Percentiles rank a stretch among this genome's conserved stretches.
These are phyloP conservation scores for Prunella strophiata DNA, from an alignment of 2,797 vertebrate genomes.

Conservation along the genomic window DNA sequence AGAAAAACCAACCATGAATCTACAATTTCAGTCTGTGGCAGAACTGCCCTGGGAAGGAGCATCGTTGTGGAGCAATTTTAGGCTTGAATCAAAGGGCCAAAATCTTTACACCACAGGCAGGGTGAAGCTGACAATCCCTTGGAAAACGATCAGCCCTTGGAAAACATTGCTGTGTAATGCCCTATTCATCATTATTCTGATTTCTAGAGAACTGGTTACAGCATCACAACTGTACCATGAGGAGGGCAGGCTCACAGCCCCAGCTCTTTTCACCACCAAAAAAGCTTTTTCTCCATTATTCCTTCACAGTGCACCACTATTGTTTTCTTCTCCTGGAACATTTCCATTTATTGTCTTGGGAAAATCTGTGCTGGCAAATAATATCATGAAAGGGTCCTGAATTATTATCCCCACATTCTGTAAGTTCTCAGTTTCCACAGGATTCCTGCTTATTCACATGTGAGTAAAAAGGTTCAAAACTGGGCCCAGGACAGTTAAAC, in stretches of 20 bases:
- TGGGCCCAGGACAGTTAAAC: neutral
- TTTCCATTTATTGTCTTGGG: conserved; percentile 51
- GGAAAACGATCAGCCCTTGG: neutral
- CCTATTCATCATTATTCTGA: neutral
- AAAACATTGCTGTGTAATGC: neutral
- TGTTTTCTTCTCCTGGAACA: conserved; percentile 38
- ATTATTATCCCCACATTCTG: neutral
- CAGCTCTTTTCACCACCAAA: conserved; percentile 8
- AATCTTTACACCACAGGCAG: neutral
- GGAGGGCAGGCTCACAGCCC: neutral
- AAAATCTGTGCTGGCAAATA: neutral
- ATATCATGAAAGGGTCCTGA: neutral
- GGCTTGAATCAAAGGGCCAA: neutral
- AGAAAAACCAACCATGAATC: neutral
- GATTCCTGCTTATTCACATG: neutral
- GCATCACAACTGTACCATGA: neutral
- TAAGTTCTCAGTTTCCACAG: neutral
- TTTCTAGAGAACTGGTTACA: neutral
- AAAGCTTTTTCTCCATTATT: neutral
- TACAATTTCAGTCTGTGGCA: neutral
- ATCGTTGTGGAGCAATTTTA: neutral
- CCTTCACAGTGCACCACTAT: neutral
- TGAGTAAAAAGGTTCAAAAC: neutral
- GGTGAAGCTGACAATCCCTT: neutral
- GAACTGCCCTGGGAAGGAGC: neutral